Base-by-base conservation (phyloP, 2,888 invertebrate species). In the Anticlea derivata region DNA sequence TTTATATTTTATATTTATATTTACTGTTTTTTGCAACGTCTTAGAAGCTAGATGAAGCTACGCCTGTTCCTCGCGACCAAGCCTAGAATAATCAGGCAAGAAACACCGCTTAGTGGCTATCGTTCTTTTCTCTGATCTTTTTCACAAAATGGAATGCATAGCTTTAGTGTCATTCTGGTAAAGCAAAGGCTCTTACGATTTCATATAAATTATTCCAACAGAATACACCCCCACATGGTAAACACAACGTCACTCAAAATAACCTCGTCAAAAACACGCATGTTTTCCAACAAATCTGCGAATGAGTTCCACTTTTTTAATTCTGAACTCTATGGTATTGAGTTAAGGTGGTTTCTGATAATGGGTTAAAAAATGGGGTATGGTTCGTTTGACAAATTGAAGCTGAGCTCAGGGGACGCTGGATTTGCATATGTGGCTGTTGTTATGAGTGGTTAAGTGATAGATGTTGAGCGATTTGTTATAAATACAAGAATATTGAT, bases 361-460 rank as follows among this genome's bases (percentile, higher is more conserved):
- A 17, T 40, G 33, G 33, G 45, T 40, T 50, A 65, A 68, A n/a
- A 70, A 70, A 66, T 46, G 45, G 43, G 54, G 66, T 60, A 67
- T 63, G 7, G 10, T 22, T 63, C 59, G 68, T 65, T 75, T 81
- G 83, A 85, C 84, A 85, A 85, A 86, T 85, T 83, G 82, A 78
- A 83, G 80, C 76, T 70, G 76, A 68, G 67, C 73, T 64, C 73
- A 60, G 39, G 65, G 76, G 75, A 75, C 64, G 72, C 65, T 61
- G 65, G 75, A 85, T 86, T 83, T 83, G 79, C 83, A 83, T 85
- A 73, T 72, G 78, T 75, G 73, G 68, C 67, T 69, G 76, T 72
- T 77, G 73, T 70, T 69, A 69, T 56, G 20, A 11, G 33, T 20
- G 39, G 40, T 7, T 47, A 55, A 58, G 52, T 46, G 26, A 40